Evolutionary conservation across 2,888 invertebrate species (phyloP).

Genomic region (Caenorhabditis wallacei): DNA sequence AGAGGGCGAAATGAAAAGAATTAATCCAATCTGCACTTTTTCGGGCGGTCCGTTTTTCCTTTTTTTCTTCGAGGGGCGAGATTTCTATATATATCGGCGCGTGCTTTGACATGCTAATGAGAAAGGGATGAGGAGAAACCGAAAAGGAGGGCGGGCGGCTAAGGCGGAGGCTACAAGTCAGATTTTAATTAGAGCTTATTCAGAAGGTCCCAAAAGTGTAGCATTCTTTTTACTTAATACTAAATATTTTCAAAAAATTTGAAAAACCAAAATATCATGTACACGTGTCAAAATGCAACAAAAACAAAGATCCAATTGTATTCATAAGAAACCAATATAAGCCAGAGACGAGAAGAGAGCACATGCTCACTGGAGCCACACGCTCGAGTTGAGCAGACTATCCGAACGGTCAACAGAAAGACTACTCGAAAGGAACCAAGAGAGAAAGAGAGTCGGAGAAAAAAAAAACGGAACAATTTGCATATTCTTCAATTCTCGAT

Average conservation of each 20-base stretch:
- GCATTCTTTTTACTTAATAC: too few relatives aligned
- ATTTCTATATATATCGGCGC: neutral
- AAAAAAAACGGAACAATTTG: constrained; percentile 19
- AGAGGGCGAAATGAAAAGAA: neutral
- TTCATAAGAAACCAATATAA: constrained; percentile 26
- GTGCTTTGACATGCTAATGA: constrained; percentile 37
- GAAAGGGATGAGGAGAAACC: constrained; percentile 15
- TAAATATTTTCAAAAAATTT: too few relatives aligned
- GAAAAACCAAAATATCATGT: too few relatives aligned
- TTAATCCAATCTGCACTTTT: constrained; percentile 44
- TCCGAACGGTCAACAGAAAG: constrained; percentile 35
- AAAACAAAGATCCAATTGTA: constrained; percentile 9
- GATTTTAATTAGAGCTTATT: neutral
- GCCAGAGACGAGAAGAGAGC: constrained; percentile 11
- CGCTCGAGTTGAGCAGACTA: constrained; percentile 45
- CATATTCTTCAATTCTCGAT: constrained; percentile 15
- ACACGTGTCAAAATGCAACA: neutral
- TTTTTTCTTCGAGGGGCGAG: constrained; percentile 8
- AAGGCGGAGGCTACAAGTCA: neutral
- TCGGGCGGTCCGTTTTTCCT: neutral
- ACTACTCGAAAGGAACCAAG: neutral
- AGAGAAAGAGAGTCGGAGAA: neutral
- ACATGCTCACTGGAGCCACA: constrained; percentile 12
- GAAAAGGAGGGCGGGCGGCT: neutral
- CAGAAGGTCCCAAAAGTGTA: too few relatives aligned